A percentile compares a stretch with the other conserved stretches of the same genome.
These are phyloP conservation scores for Desmodus rotundus DNA, from an alignment of 2,113 vertebrate species.

Conservation along the genomic window DNA sequence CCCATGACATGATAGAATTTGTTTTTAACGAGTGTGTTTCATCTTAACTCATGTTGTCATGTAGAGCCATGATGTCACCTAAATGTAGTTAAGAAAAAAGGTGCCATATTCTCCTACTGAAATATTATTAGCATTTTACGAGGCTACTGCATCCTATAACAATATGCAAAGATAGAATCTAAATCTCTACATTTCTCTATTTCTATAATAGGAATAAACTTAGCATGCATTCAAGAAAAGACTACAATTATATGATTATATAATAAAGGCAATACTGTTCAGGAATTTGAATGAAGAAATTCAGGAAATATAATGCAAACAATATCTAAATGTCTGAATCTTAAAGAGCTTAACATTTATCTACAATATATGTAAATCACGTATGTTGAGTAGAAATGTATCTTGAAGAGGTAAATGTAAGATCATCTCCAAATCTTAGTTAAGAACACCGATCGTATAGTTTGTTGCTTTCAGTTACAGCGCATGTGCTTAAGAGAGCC, in stretches of 20 bases:
- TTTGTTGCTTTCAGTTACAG: background rate
- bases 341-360: background rate
- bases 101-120: constrained; percentile 32
- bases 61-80: constrained; percentile 38
- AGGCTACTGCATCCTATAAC: constrained; percentile 20
- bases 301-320: constrained; percentile 33
- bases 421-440: background rate
- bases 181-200: background rate
- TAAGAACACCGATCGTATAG: background rate
- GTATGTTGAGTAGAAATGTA: background rate
- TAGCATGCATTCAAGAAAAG: constrained; percentile 49
- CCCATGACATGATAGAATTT: constrained; percentile 56
- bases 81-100: constrained; percentile 58
- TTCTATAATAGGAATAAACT: constrained; percentile 53
- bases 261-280: constrained; percentile 62
- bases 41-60: constrained; percentile 55
- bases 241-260: constrained; percentile 27
- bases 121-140: constrained; percentile 49
- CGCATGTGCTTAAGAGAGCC: background rate
- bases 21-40: constrained; percentile 65
- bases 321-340: background rate
- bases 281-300: constrained; percentile 60
- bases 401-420: background rate
- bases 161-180: constrained; percentile 21
- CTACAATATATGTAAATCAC: constrained; percentile 21